Percentiles rank a stretch among this genome's conserved stretches.
Evolutionary conservation across 2,797 vertebrate species (phyloP).

Genomic region (Helostoma temminkii): DNA sequence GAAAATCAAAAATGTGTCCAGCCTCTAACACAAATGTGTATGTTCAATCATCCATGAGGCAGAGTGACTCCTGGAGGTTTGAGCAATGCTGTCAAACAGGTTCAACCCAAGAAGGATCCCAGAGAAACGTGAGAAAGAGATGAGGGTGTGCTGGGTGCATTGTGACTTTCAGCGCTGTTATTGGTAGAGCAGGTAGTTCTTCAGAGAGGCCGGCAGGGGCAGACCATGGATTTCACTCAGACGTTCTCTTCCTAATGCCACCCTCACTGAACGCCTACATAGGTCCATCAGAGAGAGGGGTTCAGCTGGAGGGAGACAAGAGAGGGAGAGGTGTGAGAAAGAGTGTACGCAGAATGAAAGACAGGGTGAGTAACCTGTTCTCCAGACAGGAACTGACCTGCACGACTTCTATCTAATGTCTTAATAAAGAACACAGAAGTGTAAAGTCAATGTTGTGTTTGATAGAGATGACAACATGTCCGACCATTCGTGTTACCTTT

Average conservation of each 20-base stretch:
- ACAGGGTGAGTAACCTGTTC: not conserved
- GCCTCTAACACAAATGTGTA: constrained; percentile 65
- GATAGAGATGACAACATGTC: too few relatives aligned
- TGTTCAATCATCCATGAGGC: constrained; percentile 62
- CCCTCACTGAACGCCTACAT: constrained; percentile 93
- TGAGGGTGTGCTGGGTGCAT: constrained; percentile 54
- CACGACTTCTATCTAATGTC: too few relatives aligned
- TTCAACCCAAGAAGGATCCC: constrained; percentile 74
- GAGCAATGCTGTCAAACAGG: constrained; percentile 73
- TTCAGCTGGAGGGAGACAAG: constrained; percentile 86
- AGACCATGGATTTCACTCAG: constrained; percentile 92
- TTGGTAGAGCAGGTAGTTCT: constrained; percentile 99
- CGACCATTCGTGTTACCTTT: too few relatives aligned
- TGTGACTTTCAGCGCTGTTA: constrained; percentile 77
- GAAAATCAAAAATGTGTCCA: constrained; percentile 63
- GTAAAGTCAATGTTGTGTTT: too few relatives aligned
- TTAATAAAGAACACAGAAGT: too few relatives aligned
- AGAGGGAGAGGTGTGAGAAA: constrained; percentile 9
- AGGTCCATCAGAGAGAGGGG: constrained; percentile 98
- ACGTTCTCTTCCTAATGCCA: constrained; percentile 94
- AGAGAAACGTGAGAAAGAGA: constrained; percentile 69
- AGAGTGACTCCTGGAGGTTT: constrained; percentile 69
- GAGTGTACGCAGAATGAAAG: not conserved
- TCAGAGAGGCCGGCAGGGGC: constrained; percentile 95
- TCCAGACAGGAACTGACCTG: too few relatives aligned